phyloP scores from a whole-genome alignment of 2,888 invertebrate genomes.

The Xestia c-nigrum region DNA sequence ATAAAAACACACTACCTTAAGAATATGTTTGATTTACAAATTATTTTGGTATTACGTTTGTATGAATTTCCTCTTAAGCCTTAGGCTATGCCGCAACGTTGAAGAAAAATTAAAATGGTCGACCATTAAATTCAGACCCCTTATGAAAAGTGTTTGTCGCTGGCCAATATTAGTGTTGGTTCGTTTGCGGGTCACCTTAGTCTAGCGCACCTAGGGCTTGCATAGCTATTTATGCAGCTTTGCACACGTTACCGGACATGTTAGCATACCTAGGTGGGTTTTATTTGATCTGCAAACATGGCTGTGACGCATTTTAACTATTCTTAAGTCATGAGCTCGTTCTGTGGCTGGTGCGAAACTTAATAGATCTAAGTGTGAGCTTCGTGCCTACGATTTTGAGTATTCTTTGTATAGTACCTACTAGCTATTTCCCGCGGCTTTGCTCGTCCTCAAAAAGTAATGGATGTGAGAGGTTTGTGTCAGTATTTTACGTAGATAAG shows the following conservation, averaged over 20 bases:
- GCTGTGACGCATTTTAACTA: slow-evolving; percentile 37
- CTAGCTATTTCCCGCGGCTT: background rate
- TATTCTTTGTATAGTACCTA: background rate
- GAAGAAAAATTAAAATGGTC: too few species aligned
- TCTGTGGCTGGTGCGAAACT: background rate
- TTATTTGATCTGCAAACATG: slow-evolving; percentile 9
- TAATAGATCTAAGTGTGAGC: background rate
- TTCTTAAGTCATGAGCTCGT: slow-evolving; percentile 15
- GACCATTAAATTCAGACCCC: too few species aligned
- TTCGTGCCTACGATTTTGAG: background rate
- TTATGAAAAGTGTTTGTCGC: background rate
- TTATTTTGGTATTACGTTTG: too few species aligned
- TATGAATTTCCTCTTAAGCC: too few species aligned
- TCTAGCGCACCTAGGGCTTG: slow-evolving; percentile 3
- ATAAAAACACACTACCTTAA: too few species aligned
- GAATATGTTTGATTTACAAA: too few species aligned
- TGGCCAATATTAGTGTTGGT: slow-evolving; percentile 1
- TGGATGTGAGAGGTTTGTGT: too few species aligned
- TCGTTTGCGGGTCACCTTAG: background rate
- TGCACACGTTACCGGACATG: slow-evolving; percentile 34
- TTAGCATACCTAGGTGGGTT: slow-evolving; percentile 47
- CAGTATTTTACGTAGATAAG: too few species aligned
- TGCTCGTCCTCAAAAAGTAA: too few species aligned
- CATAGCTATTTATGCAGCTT: slow-evolving; percentile 30
- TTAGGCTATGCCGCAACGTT: too few species aligned